Evolutionary conservation across 2,797 vertebrate genomes (phyloP), one percentile per base, ranked within the genome.

Genomic region (Muscicapa striata): DNA sequence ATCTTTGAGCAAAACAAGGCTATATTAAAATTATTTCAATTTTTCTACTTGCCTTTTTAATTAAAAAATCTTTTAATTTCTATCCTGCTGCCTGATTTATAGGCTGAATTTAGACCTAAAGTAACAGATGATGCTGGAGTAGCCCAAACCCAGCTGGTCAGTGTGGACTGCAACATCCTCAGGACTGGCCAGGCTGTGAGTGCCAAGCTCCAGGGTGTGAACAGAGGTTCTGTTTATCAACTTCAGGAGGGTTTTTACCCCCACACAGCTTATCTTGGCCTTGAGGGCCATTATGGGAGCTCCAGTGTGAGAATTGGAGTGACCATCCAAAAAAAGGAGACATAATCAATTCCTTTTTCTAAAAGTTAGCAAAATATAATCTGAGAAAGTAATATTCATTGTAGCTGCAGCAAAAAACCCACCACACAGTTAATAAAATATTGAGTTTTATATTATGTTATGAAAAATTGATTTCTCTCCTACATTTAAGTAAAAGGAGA

Each of bases 221-320:
- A 20, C 24, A 11, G 27, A 16, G 5, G 13, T 6, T 26, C 5
- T 38, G 15, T 57, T 70, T 32, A 21, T 51, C 13, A 10, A 26
- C 30, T 87, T 61, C 34, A 32, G 57, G 9, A 17, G 68, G 20
- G 1, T 3, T 38, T 36, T 24, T 46, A 24, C 7, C 13, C 11
- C 21, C 10, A 3, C 0, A 0, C 34, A 59, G 26, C 32, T 79
- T 49, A 10, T 12, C n/a, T 70, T 4, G 0, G 29, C 72, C 82
- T 48, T 15, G 6, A 67, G 14, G 43, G 94, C 77, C 10, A 2
- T 41, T 66, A 1, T 11, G 43, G 67, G 59, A 77, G 21, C 36
- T 76, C 68, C n/a, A 38, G 1, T 9, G 22, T 22, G 29, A 85
- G 57, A 82, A 55, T 0, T 67, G 29, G 20, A 70, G 18, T 14